Evolutionary conservation across 2,797 vertebrate genomes (phyloP), one percentile per base, ranked within the genome.

Genomic region (Takifugu rubripes): DNA sequence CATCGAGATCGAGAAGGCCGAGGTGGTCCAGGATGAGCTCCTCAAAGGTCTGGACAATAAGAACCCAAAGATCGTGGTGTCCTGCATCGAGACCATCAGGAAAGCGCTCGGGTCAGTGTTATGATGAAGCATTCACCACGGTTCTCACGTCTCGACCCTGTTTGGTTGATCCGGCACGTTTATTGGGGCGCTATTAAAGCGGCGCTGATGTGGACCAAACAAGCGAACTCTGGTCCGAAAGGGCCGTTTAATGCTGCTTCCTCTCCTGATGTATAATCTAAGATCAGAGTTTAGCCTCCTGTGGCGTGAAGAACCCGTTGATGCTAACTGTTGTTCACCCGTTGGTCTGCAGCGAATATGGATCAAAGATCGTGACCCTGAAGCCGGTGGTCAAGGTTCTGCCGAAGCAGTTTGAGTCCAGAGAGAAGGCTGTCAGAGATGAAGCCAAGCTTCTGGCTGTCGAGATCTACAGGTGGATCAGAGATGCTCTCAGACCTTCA

Each of bases 321-420:
- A 44, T 14, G 43, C 43, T 44, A 6, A 17, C 7, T 48, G 21
- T 66, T 10, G 0, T 59, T n/a, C 0, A 64, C 17, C 33, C 54
- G 15, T 21, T 10, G 25, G 66, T 36, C 0, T 75, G 8, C 44
- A 99, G 97, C 90, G 97, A 98, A 88, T 99, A 94, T 89, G 97
- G 97, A 74, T 98, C 97, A 7, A 99, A 99, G 89, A 98, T 98
- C 27, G 90, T 96, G 67, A 92, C 92, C 0, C 77, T 99, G 81
- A 99, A 99, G 89, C 96, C 97, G 71, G 91, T 99, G 40, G 96
- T 99, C 72, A 99, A 98, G 92, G 82, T 94, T 56, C 90, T 99
- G 88, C 89, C 94, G 87, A 99, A 99, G 85, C 93, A 96, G 61
- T 99, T 99, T 84, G 97, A 99, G 78, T 99, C 97, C 83, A 93